phyloP scores from a whole-genome alignment of 2,888 invertebrate genomes.

The Orthonychiurus folsomi region DNA sequence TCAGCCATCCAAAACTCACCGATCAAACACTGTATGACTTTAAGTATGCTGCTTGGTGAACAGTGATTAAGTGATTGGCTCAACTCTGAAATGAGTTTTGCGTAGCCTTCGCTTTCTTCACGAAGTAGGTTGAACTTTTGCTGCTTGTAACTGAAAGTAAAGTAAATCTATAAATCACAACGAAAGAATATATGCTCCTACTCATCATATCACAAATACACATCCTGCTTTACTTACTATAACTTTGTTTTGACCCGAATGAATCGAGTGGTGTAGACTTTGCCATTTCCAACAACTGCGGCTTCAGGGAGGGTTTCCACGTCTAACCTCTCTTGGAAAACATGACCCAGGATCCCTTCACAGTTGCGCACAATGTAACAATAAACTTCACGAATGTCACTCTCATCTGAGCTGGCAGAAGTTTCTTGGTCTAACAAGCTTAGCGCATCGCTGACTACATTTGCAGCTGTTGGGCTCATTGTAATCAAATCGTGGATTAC shows the following conservation, averaged over 20 bases:
- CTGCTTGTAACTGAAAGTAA: conserved; percentile 83
- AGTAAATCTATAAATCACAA: conserved; percentile 2
- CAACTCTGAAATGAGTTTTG: conserved; percentile 87
- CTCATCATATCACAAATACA: conserved; percentile 9
- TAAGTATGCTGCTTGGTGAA: conserved; percentile 61
- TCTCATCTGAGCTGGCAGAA: conserved; percentile 5
- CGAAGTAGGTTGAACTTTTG: conserved; percentile 96
- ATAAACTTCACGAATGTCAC: conserved; percentile 26
- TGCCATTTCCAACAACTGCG: conserved; percentile 78
- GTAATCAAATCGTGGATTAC: not conserved
- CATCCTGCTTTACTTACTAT: conserved; percentile 64
- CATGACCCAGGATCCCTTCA: conserved; percentile 54
- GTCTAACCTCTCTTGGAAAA: conserved; percentile 85
- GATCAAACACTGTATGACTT: conserved; percentile 86
- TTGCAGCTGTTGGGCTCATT: not conserved
- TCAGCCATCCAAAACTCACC: conserved; percentile 49
- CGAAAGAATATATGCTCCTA: not conserved
- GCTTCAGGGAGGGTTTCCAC: conserved; percentile 88
- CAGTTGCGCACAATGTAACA: conserved; percentile 20
- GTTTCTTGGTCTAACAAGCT: not conserved
- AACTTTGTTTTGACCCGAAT: conserved; percentile 96
- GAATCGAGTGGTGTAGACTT: conserved; percentile 69
- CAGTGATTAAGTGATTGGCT: conserved; percentile 65
- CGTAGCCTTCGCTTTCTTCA: conserved; percentile 98
- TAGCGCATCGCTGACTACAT: not conserved